Base-by-base conservation (phyloP, 2,113 vertebrate species). In the Peromyscus californicus region DNA sequence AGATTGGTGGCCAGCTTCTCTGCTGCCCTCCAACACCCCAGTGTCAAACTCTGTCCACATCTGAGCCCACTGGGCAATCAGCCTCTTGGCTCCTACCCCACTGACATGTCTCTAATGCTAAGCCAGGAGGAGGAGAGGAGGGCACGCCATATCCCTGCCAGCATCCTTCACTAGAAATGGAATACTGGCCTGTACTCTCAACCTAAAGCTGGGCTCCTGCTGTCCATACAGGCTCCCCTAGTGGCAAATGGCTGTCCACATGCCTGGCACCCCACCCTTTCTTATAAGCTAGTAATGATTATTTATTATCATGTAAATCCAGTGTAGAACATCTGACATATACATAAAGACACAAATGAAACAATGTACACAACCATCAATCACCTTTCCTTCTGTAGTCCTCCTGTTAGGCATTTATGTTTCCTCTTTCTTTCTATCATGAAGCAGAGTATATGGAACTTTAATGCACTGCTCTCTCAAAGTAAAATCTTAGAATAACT, bases 131-230 rank as follows among this genome's bases (percentile, higher is more conserved):
- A 74, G 15, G 31, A 42, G 22, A 15, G 24, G 57, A 42, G 22
- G 12, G 4, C 33, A 1, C 0, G 0, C n/a, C 0, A 4, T 7
- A 51, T 22, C 57, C 3, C 16, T 1, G 31, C 16, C 33, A 59
- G 57, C 75, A 42, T 7, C 48, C n/a, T 54, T 12, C 2, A 1
- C 54, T 67, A 24, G 72, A 79, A 48, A 70, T 2, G 8, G 36
- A 61, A 85, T 2, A 36, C 29, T 24, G 70, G 78, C 45, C 29
- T 45, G 48, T 2, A 65, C 19, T 1, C 42, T 21, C 65, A 69
- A 7, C 48, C 48, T 39, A n/a, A 51, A 87, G 57, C 63, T 42
- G 70, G 61, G 65, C 67, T 70, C 54, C 51, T 7, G 61, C 29
- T n/a, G 16, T 67, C 26, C 21, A 42, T 26, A 21, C 79, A 42